Base-by-base conservation (phyloP, 1,140 invertebrate species). In the Dinothrombium tinctorium region DNA sequence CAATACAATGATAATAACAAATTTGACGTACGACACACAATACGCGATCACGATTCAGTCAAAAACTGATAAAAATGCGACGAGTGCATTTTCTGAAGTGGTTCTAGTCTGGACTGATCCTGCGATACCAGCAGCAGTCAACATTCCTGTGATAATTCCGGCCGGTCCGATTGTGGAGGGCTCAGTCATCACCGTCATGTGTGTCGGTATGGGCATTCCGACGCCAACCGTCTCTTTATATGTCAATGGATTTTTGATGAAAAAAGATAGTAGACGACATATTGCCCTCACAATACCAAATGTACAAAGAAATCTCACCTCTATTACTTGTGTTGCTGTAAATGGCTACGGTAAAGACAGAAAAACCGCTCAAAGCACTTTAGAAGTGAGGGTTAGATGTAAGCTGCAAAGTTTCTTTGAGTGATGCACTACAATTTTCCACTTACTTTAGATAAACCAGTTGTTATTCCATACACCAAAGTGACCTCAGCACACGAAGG, bases 101-200 rank as follows among this genome's bases (percentile, higher is more conserved):
- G 56, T 82, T 3, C 62, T 80, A 33, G 75, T 74, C 2, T 81
- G 76, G 76, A 81, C 77, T 11, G 76, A 81, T 60, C 76, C 76
- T 1, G 75, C 76, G 1, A 73, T 77, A 54, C 76, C 77, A 1
- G 74, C 77, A 2, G 76, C 74, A 59, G 75, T 81, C 19, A 76
- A 80, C 73, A 68, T 73, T 2, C 77, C 76, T 0, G 72, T 75
- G 2, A 71, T 81, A 22, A 76, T 79, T 56, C 77, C 77, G 1
- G 71, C 73, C 22, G 76, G 76, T 52, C 63, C 78, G 43, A 69
- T 81, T 3, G 67, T 76, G 23, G 77, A 82, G 60, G 76, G 76
- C 2, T 71, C 72, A 44, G 74, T 72, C 40, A 78, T 82, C 71
- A 81, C 76, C 0, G 69, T 80, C 29, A 59, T 80, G 0, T 82